Conservation (phyloP, 2,113 vertebrate genomes). For the Centrocercus urophasianus region DNA sequence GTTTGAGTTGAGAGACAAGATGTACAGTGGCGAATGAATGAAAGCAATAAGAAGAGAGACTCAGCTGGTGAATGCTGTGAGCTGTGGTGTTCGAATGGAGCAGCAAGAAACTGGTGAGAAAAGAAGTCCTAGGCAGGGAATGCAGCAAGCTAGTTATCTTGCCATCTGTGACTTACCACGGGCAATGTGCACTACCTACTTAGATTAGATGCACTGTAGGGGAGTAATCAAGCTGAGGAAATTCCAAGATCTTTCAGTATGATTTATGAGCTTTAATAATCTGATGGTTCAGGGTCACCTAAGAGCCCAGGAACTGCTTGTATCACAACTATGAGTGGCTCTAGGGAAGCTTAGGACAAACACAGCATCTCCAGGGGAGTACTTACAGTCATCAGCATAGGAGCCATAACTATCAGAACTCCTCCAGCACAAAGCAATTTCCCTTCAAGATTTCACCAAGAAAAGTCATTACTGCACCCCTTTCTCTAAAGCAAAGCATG, state of each 20-base stretch:
- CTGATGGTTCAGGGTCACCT: background rate
- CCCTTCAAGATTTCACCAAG: background rate
- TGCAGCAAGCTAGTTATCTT: background rate
- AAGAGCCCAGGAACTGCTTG: slow-evolving; percentile 27
- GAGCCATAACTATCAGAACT: background rate
- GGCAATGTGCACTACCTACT: background rate
- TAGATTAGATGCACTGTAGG: background rate
- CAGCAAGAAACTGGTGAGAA: background rate
- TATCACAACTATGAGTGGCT: background rate
- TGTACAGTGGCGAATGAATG: background rate
- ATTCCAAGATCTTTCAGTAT: background rate
- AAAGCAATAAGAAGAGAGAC: background rate
- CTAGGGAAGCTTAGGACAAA: slow-evolving; percentile 23
- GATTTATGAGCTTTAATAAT: slow-evolving; percentile 70
- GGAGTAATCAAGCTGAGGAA: slow-evolving; percentile 15
- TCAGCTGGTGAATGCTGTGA: background rate
- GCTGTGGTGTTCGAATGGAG: background rate
- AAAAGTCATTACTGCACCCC: background rate
- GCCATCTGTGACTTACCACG: background rate
- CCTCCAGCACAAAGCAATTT: background rate
- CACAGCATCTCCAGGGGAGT: background rate
- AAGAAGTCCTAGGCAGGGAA: background rate
- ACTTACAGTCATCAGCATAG: background rate
- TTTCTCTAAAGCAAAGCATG: background rate
- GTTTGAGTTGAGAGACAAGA: background rate